phyloP scores from a whole-genome alignment of 2,797 vertebrate species.

The Phalanger gymnotis region DNA sequence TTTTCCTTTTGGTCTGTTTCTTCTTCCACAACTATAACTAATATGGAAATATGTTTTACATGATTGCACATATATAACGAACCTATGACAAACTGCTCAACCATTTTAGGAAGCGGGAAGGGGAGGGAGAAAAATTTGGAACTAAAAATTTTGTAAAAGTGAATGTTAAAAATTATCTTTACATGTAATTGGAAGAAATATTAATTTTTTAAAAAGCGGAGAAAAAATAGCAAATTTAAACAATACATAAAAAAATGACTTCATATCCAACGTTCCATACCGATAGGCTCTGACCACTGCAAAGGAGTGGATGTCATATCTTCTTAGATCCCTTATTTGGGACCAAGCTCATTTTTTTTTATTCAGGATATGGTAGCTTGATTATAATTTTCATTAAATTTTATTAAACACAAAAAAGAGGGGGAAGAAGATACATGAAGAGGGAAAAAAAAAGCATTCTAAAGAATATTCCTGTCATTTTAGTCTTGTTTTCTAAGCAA shows the following conservation, averaged over 20 bases:
- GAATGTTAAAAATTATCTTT: not conserved
- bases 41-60: not conserved
- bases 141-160: not conserved
- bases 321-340: not conserved
- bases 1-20: not conserved
- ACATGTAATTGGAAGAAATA: not conserved
- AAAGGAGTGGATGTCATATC: not conserved
- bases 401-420: not conserved
- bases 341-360: not conserved
- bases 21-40: not conserved
- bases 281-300: not conserved
- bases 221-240: not conserved
- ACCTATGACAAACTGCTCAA: not conserved
- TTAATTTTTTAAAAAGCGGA: too few species aligned
- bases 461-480: not conserved
- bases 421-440: not conserved
- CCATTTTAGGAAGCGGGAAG: not conserved
- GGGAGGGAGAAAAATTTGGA: not conserved
- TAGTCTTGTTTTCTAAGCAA: not conserved
- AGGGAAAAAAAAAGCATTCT: not conserved
- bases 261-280: not conserved
- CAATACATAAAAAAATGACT: not conserved
- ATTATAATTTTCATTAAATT: not conserved
- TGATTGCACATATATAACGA: not conserved
- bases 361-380: not conserved